Conservation (phyloP, 2,113 vertebrate species). For the Sinosuthora webbiana region DNA sequence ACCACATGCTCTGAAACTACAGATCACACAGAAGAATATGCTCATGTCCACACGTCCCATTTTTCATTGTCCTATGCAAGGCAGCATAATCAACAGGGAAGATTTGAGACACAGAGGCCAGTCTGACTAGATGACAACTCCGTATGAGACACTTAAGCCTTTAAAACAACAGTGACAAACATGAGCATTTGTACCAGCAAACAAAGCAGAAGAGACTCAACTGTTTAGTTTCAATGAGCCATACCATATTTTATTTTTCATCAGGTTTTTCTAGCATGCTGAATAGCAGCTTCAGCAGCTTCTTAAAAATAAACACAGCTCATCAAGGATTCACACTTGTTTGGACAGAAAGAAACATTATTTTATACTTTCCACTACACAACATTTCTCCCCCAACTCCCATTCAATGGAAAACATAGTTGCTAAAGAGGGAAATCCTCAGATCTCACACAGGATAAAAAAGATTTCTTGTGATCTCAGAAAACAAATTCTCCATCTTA, state of each 20-base stretch:
- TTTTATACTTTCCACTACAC: background rate
- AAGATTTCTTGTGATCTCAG: background rate
- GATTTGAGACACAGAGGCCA: background rate
- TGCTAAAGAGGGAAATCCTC: background rate
- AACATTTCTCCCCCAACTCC: background rate
- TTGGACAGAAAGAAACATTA: background rate
- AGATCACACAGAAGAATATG: background rate
- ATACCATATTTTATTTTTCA: background rate
- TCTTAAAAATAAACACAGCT: background rate
- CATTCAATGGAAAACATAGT: background rate
- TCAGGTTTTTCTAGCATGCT: background rate
- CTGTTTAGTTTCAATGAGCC: background rate
- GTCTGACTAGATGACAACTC: background rate
- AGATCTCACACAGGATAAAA: background rate
- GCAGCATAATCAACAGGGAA: background rate
- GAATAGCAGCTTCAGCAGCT: background rate
- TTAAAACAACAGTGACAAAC: background rate
- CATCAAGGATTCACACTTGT: background rate
- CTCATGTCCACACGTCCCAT: rapidly evolving
- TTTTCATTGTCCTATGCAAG: background rate
- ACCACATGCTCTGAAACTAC: background rate
- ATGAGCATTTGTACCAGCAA: background rate
- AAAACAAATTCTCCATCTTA: background rate
- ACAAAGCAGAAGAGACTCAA: background rate
- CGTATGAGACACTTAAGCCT: background rate